phyloP scores from a whole-genome alignment of 2,888 invertebrate species.

The Metopia argyrocephala region DNA sequence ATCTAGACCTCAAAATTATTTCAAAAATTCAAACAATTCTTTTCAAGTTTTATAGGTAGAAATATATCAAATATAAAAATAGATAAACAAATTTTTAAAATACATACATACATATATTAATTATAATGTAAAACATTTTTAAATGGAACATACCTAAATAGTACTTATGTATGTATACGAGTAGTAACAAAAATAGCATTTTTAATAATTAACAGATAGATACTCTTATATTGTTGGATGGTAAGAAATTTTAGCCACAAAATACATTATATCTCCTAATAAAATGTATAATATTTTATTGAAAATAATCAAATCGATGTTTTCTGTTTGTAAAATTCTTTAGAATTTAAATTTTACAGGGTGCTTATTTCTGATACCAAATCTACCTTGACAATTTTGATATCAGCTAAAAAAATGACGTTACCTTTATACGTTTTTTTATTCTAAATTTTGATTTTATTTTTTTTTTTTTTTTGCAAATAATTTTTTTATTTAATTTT shows the following conservation, averaged over 20 bases:
- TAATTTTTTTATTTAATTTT: slow-evolving; percentile 29
- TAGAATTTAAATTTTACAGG: slow-evolving; percentile 66
- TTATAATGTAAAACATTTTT: background rate
- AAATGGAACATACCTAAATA: too few relatives aligned
- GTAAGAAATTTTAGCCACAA: slow-evolving; percentile 61
- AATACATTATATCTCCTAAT: slow-evolving; percentile 32
- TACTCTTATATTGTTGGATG: background rate
- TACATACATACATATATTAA: background rate
- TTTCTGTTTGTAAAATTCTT: slow-evolving; percentile 20
- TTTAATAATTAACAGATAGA: background rate
- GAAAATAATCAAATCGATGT: background rate
- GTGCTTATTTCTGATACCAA: slow-evolving; percentile 78
- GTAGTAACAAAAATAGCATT: too few relatives aligned
- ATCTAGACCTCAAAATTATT: slow-evolving; percentile 41
- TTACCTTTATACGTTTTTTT: slow-evolving; percentile 64
- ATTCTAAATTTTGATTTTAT: slow-evolving; percentile 15
- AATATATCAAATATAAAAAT: background rate
- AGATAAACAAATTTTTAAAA: background rate
- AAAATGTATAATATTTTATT: background rate
- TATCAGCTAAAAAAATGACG: slow-evolving; percentile 79
- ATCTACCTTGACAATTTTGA: slow-evolving; percentile 78
- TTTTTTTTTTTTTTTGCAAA: slow-evolving; percentile 5
- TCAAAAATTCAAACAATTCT: slow-evolving; percentile 10
- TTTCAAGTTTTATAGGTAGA: slow-evolving; percentile 5
- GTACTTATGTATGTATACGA: slow-evolving; percentile 6